phyloP scores from a whole-genome alignment of 1,140 invertebrate species.

The Propsilocerus akamusi region DNA sequence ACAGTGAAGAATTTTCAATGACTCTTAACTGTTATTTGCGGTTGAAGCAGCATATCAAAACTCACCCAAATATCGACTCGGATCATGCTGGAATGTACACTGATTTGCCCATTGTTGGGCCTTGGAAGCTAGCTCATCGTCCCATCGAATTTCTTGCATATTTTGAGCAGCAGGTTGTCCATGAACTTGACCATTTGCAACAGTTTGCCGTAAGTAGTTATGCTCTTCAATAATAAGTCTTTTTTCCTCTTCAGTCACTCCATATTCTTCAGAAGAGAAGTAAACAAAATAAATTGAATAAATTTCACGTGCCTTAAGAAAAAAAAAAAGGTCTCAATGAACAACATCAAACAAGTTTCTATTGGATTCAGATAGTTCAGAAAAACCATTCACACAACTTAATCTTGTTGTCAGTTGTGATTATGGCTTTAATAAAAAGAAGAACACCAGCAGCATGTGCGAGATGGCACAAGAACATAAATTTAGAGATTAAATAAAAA shows the following conservation, averaged over 20 bases:
- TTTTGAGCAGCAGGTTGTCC: slow-evolving; percentile 60
- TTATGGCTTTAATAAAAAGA: no score
- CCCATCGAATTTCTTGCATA: slow-evolving; percentile 76
- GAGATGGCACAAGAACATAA: no score
- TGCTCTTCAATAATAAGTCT: slow-evolving; percentile 56
- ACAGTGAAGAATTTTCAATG: no score
- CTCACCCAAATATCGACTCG: slow-evolving; percentile 37
- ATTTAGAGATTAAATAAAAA: no score
- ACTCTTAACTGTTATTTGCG: no score
- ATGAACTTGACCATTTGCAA: slow-evolving; percentile 55
- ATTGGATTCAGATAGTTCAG: no score
- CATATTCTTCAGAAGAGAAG: slow-evolving; percentile 23
- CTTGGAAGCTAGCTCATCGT: slow-evolving; percentile 60
- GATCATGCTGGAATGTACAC: slow-evolving; percentile 58
- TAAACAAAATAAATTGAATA: neutral
- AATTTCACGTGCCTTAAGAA: neutral
- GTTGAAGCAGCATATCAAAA: no score
- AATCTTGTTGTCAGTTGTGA: no score
- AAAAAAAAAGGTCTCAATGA: neutral
- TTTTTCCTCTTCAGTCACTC: slow-evolving; percentile 48
- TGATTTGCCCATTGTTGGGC: slow-evolving; percentile 70
- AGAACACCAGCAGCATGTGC: no score
- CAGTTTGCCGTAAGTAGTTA: slow-evolving; percentile 56
- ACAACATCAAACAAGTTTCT: no score
- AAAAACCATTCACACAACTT: no score